These are phyloP conservation scores for Champsocephalus gunnari DNA, from an alignment of 2,797 vertebrate species.

Conservation along the genomic window DNA sequence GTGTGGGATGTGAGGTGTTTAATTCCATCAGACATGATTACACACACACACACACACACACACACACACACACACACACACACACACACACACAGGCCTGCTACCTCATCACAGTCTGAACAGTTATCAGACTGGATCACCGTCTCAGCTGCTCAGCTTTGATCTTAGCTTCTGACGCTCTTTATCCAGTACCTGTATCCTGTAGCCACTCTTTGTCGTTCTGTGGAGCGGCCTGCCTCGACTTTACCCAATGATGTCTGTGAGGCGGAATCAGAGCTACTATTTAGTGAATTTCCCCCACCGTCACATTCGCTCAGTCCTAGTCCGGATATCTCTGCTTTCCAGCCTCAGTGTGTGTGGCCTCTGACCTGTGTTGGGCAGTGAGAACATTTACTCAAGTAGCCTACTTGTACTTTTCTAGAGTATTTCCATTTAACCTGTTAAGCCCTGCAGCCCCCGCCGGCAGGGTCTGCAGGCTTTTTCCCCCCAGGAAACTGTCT, in stretches of 20 bases:
- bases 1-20: slow-evolving; percentile 53
- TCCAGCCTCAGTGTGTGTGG: not conserved
- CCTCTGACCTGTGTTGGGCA: not conserved
- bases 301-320: slow-evolving; percentile 7
- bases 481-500: too few relatives aligned
- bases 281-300: slow-evolving; percentile 11
- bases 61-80: slow-evolving; percentile 26
- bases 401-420: too few relatives aligned
- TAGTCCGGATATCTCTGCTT: not conserved
- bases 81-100: slow-evolving; percentile 13
- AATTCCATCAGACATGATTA: slow-evolving; percentile 51
- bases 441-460: too few relatives aligned
- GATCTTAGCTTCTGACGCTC: slow-evolving; percentile 42
- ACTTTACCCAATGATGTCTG: slow-evolving; percentile 42
- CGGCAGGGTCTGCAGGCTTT: too few relatives aligned
- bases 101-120: slow-evolving; percentile 41
- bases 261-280: slow-evolving; percentile 30
- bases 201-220: slow-evolving; percentile 49
- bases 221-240: slow-evolving; percentile 34
- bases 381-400: too few relatives aligned
- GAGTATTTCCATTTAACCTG: too few relatives aligned
- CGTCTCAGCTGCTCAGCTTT: slow-evolving; percentile 29
- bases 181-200: slow-evolving; percentile 54
- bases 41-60: slow-evolving; percentile 9
- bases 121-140: slow-evolving; percentile 44